These are phyloP conservation scores for Mormyrops boulengeri DNA, from an alignment of 2,797 vertebrate genomes.

Conservation along the genomic window DNA sequence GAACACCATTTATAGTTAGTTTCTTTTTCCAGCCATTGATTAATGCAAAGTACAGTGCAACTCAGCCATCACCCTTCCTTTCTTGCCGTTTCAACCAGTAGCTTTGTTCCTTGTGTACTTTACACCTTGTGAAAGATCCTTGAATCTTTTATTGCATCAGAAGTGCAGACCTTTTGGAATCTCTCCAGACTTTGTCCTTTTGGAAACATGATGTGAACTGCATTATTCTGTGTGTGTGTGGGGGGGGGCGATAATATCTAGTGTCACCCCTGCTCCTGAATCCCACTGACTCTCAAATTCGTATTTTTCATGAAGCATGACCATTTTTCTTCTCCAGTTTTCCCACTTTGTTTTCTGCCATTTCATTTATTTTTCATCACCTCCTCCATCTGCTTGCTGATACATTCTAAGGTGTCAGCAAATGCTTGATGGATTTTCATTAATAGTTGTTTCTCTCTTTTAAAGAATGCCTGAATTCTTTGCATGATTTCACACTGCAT, in stretches of 20 bases:
- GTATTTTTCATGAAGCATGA: not conserved
- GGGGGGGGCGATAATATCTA: not conserved
- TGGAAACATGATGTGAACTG: not conserved
- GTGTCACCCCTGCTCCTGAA: not conserved
- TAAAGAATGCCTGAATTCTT: not conserved
- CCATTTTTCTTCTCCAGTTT: not conserved
- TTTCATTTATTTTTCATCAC: not conserved
- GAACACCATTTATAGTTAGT: not conserved
- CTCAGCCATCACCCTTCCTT: not conserved
- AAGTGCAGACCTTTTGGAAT: not conserved
- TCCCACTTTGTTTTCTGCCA: not conserved
- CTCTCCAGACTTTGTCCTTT: not conserved
- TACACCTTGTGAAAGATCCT: not conserved
- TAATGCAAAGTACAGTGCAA: not conserved
- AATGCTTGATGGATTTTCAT: not conserved
- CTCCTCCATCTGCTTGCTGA: not conserved
- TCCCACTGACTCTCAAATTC: not conserved
- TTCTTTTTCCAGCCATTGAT: not conserved
- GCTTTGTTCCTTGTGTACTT: not conserved
- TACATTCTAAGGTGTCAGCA: not conserved
- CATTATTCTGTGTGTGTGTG: not conserved
- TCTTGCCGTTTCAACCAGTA: not conserved
- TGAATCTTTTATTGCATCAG: not conserved
- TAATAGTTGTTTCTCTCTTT: not conserved
- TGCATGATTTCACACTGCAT: not conserved